A percentile compares a stretch with the other conserved stretches of the same genome.
phyloP scores from a whole-genome alignment of 1,140 invertebrate genomes.

The Pseudomyrmex gracilis region DNA sequence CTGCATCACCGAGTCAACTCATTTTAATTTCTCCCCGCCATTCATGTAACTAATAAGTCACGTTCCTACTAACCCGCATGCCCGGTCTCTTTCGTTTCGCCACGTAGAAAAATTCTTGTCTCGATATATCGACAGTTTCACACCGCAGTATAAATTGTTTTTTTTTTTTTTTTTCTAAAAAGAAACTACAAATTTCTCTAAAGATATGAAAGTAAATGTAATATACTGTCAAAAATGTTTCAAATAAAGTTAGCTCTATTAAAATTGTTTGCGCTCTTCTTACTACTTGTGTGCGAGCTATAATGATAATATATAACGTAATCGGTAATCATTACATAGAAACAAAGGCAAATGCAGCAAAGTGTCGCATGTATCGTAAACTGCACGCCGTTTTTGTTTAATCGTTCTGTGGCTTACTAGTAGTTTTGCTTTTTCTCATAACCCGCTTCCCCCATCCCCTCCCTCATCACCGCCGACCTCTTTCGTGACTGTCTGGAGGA shows the following conservation, averaged over 20 bases:
- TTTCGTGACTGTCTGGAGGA: slow-evolving; percentile 87
- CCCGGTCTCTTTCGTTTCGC: slow-evolving; percentile 63
- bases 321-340: not conserved
- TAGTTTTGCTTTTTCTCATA: slow-evolving; percentile 69
- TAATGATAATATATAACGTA: not conserved
- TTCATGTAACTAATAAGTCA: slow-evolving; percentile 79
- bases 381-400: slow-evolving; percentile 56
- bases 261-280: not conserved
- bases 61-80: slow-evolving; percentile 64
- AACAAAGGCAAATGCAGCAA: no score
- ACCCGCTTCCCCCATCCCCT: slow-evolving; percentile 69
- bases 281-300: not conserved
- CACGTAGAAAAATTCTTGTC: slow-evolving; percentile 1
- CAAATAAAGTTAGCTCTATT: no score
- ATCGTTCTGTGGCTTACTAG: slow-evolving; percentile 39
- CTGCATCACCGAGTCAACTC: slow-evolving; percentile 61
- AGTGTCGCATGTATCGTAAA: slow-evolving; percentile 43
- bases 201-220: no score
- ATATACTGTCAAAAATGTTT: not conserved
- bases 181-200: not conserved
- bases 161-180: slow-evolving; percentile 6
- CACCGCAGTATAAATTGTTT: no score
- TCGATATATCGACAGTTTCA: slow-evolving; percentile 1
- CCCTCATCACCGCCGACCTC: slow-evolving; percentile 84
- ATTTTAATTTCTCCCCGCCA: slow-evolving; percentile 75